Evolutionary conservation across 2,113 vertebrate genomes (phyloP).

Genomic region (Pseudorasbora parva): DNA sequence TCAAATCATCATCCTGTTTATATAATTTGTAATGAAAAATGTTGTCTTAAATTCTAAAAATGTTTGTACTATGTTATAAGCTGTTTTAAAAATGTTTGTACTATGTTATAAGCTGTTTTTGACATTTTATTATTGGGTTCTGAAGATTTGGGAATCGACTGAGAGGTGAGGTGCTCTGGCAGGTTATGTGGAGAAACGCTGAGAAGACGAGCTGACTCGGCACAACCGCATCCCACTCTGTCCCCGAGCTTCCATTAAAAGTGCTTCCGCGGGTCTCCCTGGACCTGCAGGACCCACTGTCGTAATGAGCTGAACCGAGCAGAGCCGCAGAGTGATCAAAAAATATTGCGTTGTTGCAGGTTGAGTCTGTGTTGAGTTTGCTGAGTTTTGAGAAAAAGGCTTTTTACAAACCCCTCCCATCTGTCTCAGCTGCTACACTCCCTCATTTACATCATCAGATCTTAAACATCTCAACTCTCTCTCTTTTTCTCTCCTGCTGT

Average conservation of each 20-base stretch:
- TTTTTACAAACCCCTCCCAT: conserved; percentile 25
- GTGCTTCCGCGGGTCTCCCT: conserved; percentile 64
- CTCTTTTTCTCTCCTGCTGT: background rate
- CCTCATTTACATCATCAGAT: background rate
- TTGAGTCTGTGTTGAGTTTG: background rate
- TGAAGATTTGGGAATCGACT: background rate
- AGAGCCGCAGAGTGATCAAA: conserved; percentile 51
- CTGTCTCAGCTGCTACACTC: background rate
- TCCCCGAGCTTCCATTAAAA: conserved; percentile 42
- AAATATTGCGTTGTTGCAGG: conserved; percentile 53
- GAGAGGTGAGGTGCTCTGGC: conserved; percentile 9
- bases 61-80: background rate
- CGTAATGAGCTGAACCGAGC: conserved; percentile 9
- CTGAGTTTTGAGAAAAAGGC: background rate
- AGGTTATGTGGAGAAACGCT: conserved; percentile 39
- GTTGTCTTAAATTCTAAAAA: background rate
- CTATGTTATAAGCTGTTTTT: background rate
- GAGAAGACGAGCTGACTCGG: conserved; percentile 71
- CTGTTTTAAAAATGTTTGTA: background rate
- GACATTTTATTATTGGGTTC: background rate
- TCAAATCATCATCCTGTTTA: background rate
- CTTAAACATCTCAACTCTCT: background rate
- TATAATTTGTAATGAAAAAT: background rate
- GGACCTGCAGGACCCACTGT: conserved; percentile 60
- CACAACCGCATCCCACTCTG: conserved; percentile 56